Evolutionary conservation across 2,113 vertebrate species (phyloP).

Genomic region (Triplophysa siluroides): DNA sequence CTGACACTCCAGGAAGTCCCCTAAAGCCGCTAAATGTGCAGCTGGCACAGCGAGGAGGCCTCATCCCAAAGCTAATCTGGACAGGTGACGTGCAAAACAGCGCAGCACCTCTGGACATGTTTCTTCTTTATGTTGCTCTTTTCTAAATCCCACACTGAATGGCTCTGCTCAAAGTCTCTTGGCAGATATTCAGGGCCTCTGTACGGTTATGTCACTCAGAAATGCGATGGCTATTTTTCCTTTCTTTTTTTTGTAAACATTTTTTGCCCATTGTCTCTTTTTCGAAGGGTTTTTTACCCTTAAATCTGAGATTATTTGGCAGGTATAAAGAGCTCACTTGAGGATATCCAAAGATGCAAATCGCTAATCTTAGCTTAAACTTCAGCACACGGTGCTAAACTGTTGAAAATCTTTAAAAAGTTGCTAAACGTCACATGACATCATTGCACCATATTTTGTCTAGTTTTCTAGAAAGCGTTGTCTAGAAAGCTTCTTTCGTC

Average conservation of each 20-base stretch:
- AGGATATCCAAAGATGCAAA: slow-evolving; percentile 18
- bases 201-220: slow-evolving; percentile 19
- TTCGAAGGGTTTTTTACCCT: slow-evolving; percentile 15
- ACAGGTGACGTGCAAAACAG: slow-evolving; percentile 60
- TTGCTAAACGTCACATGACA: no score
- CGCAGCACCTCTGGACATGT: slow-evolving; percentile 38
- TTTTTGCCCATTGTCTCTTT: slow-evolving; percentile 5
- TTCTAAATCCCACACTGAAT: slow-evolving; percentile 43
- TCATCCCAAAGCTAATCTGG: slow-evolving; percentile 56
- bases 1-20: slow-evolving; percentile 36
- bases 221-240: slow-evolving; percentile 39
- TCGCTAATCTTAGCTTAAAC: slow-evolving; percentile 42
- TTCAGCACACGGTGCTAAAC: slow-evolving; percentile 16
- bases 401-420: no score
- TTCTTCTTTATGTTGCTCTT: slow-evolving; percentile 54
- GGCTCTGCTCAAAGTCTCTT: slow-evolving; percentile 20
- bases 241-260: not conserved
- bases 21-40: slow-evolving; percentile 35
- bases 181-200: slow-evolving; percentile 23
- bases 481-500: no score
- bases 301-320: slow-evolving; percentile 4
- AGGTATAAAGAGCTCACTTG: slow-evolving; percentile 18
- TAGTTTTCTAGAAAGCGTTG: no score
- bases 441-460: no score
- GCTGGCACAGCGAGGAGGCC: slow-evolving; percentile 49